Base-by-base conservation (phyloP, 2,888 invertebrate species). In the Zhengitettix transpicula region DNA sequence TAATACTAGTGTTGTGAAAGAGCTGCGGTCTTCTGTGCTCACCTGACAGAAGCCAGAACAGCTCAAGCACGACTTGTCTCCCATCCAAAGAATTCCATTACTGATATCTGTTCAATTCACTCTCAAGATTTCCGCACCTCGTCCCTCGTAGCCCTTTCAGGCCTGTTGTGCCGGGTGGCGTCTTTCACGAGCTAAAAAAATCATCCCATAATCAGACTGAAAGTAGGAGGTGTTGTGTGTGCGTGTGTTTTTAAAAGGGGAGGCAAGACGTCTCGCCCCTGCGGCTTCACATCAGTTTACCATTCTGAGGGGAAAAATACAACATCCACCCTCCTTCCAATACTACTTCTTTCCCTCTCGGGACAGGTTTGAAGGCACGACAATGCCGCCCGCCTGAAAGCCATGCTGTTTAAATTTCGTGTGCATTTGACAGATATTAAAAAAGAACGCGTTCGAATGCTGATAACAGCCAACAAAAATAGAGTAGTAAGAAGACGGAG, bases 361-460 rank as follows among this genome's bases (percentile, higher is more conserved):
- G 47, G 61, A 61, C 63, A 61, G 61, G 60, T 63, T 62, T 63
- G 60, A 63, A 61, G 59, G 60, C 58, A 52, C 56, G 44, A 61
- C 61, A 61, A 63, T 61, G 52, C 60, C 40, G 58, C 55, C 52
- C 53, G 42, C 54, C 52, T 61, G 63, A 63, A 63, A 61, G 63
- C 63, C 59, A 53, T 57, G 61, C 62, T 64, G 64, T 64, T 64
- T 64, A 64, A 64, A 64, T 64, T 62, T 64, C 61, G 64, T 61
- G 61, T 64, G 63, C 63, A 62, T 64, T 64, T 64, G 64, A 64
- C 64, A 64, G 64, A 64, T 64, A 64, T 64, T 64, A 64, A 64
- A 64, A 64, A 62, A 61, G 61, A 61, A 60, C 60, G 59, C 63
- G 61, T 60, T 61, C 59, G 56, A 55, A 60, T 63, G 47, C 59